A percentile compares a stretch with the other conserved stretches of the same genome.
Evolutionary conservation across 2,113 vertebrate species (phyloP).

Genomic region (Cariama cristata): DNA sequence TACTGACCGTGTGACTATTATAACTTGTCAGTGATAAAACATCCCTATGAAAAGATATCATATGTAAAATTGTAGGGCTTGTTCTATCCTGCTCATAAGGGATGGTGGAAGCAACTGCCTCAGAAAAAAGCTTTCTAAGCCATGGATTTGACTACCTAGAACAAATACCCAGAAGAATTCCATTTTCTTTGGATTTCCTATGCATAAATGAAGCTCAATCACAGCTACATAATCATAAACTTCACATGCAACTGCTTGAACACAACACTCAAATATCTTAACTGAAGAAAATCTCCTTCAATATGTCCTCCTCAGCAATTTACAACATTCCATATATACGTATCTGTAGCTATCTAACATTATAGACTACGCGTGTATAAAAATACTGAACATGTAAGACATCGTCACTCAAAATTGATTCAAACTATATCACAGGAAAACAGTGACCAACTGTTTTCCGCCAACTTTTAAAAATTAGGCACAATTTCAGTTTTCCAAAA

Average conservation of each 20-base stretch:
- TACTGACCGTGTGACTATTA: neutral
- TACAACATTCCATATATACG: neutral
- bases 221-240: neutral
- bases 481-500: neutral
- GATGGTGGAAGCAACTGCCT: rapidly evolving
- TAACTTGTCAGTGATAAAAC: neutral
- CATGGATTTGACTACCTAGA: neutral
- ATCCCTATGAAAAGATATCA: neutral
- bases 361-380: rapidly evolving
- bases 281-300: neutral
- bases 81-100: neutral
- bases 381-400: neutral
- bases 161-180: neutral
- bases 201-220: neutral
- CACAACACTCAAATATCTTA: neutral
- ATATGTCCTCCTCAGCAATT: neutral
- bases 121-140: neutral
- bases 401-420: neutral
- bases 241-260: neutral
- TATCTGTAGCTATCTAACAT: neutral
- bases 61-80: neutral
- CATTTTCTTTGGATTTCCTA: neutral
- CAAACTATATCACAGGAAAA: neutral
- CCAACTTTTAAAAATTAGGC: neutral
- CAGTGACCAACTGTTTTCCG: neutral